phyloP scores from a whole-genome alignment of 37 sponge, comb jelly and placozoan species.

The Haliclona indistincta region DNA sequence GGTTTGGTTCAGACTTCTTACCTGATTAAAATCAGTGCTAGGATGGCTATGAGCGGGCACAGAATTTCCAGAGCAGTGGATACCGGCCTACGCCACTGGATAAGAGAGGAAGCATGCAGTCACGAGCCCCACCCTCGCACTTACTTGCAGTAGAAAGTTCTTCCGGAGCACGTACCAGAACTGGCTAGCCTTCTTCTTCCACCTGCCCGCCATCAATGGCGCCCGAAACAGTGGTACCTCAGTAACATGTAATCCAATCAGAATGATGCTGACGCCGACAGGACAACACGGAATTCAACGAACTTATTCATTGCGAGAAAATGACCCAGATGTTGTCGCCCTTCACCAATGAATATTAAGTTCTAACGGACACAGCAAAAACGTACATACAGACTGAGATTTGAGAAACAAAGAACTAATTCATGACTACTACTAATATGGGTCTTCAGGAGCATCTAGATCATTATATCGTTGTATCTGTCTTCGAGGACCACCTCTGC shows the following conservation, averaged over 20 bases:
- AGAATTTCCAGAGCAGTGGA: background rate
- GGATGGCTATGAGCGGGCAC: background rate
- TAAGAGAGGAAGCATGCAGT: background rate
- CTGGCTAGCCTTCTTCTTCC: conserved; percentile 23
- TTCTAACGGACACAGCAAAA: too few relatives aligned
- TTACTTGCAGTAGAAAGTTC: conserved; percentile 30
- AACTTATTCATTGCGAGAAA: too few relatives aligned
- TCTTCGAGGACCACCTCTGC: conserved; percentile 55
- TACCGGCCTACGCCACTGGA: background rate
- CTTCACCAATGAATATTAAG: too few relatives aligned
- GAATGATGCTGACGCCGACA: too few relatives aligned
- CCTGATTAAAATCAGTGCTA: background rate
- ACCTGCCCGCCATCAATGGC: too few relatives aligned
- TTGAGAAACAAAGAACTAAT: too few relatives aligned
- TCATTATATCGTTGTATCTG: conserved; percentile 67
- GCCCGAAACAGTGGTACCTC: too few relatives aligned
- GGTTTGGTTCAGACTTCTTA: background rate
- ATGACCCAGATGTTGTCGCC: too few relatives aligned
- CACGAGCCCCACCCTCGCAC: background rate
- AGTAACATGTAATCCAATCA: too few relatives aligned
- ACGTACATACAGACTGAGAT: too few relatives aligned
- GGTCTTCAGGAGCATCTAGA: conserved; percentile 88
- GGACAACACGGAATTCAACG: too few relatives aligned
- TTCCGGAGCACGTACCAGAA: conserved; percentile 32
- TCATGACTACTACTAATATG: conserved; percentile 31